Conservation (phyloP, 2,797 vertebrate species). For the Lutjanus campechanus region DNA sequence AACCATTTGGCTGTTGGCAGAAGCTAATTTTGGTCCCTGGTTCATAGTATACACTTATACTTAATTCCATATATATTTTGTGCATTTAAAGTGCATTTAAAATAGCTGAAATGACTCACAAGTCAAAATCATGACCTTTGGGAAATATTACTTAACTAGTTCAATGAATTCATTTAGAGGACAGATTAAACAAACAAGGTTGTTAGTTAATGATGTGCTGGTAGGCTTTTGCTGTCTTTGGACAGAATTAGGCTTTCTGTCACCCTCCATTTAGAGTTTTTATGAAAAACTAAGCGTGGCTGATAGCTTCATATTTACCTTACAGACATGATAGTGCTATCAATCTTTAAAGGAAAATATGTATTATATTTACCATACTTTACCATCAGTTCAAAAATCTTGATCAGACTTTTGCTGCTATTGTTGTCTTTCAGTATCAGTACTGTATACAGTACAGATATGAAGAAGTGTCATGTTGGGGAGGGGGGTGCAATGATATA, state of each 20-base stretch:
- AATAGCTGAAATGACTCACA: too few species aligned
- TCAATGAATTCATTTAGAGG: too few species aligned
- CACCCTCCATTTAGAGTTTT: neutral
- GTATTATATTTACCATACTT: neutral
- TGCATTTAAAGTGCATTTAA: too few species aligned
- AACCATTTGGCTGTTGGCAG: too few species aligned
- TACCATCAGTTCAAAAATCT: neutral
- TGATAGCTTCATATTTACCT: neutral
- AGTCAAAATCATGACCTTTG: slow-evolving; percentile 9
- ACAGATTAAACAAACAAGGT: neutral
- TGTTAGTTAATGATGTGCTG: neutral
- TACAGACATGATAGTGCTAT: neutral
- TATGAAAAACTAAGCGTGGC: neutral
- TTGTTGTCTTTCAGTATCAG: neutral
- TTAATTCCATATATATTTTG: neutral
- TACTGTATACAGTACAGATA: neutral
- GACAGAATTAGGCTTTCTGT: neutral
- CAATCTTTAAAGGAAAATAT: neutral
- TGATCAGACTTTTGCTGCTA: neutral
- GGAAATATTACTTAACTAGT: too few species aligned
- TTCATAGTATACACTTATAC: too few species aligned
- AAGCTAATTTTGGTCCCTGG: too few species aligned
- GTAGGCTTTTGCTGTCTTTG: neutral
- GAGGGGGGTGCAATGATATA: too few species aligned
- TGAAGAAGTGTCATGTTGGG: too few species aligned